These are phyloP conservation scores for Carlito syrichta DNA, from an alignment of 2,113 vertebrate genomes.

Conservation along the genomic window DNA sequence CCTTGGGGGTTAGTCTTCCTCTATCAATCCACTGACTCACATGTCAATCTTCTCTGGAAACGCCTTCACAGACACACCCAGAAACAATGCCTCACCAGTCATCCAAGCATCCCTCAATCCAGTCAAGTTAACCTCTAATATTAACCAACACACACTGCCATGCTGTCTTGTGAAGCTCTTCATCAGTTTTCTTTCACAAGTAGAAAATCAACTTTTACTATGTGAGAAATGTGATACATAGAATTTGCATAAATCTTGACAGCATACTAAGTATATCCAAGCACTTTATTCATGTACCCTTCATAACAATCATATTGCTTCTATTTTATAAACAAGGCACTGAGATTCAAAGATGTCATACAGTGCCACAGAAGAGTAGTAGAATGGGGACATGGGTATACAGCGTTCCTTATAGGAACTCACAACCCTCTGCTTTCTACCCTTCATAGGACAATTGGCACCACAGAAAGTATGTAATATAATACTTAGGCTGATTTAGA, in stretches of 20 bases:
- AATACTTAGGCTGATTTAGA: not conserved
- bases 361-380: not conserved
- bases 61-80: no score
- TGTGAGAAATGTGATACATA: not conserved
- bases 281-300: not conserved
- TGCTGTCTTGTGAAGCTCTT: not conserved
- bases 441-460: not conserved
- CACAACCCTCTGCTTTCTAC: not conserved
- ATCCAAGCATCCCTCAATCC: no score
- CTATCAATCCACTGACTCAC: no score
- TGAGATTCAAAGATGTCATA: not conserved
- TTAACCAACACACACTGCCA: not conserved
- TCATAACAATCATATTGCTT: not conserved
- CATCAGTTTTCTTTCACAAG: constrained; percentile 12
- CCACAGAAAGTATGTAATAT: not conserved
- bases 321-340: not conserved
- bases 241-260: not conserved
- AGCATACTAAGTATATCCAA: not conserved
- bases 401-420: not conserved
- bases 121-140: no score
- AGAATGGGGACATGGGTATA: not conserved
- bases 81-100: no score
- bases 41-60: no score
- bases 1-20: no score
- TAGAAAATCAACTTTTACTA: constrained; percentile 6